These are phyloP conservation scores for Sebastes goodei DNA, from an alignment of 2,797 vertebrate genomes.

Conservation along the genomic window DNA sequence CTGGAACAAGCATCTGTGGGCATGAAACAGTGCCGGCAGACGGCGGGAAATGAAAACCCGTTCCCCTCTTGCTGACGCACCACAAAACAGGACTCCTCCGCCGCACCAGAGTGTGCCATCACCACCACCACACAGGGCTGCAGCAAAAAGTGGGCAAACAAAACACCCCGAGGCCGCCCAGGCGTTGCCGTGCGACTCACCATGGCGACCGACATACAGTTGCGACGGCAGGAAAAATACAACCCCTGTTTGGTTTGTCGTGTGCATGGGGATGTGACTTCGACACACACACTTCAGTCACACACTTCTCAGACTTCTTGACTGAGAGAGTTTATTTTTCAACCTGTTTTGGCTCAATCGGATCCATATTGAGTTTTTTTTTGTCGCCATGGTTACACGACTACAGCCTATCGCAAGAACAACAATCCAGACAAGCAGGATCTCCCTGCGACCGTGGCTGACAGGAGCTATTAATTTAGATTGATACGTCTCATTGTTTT, in stretches of 20 bases:
- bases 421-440: conserved; percentile 42
- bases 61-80: conserved; percentile 18
- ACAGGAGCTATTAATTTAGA: conserved; percentile 54
- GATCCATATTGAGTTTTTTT: conserved; percentile 23
- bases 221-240: conserved; percentile 56
- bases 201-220: conserved; percentile 63
- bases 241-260: conserved; percentile 20
- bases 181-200: conserved; percentile 55
- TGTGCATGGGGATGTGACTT: conserved; percentile 26
- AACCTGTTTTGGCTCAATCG: conserved; percentile 41
- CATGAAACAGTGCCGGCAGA: conserved; percentile 31
- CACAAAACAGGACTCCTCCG: conserved; percentile 27
- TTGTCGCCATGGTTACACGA: conserved; percentile 34
- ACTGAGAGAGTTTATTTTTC: conserved; percentile 27
- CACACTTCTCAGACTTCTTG: conserved; percentile 12
- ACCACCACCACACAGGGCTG: conserved; percentile 16
- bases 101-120: conserved; percentile 27
- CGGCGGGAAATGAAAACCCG: conserved; percentile 29
- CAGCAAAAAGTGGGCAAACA: conserved; percentile 53
- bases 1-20: conserved; percentile 69
- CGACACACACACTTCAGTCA: conserved; percentile 34
- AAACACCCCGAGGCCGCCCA: conserved; percentile 62
- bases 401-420: conserved; percentile 55
- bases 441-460: conserved; percentile 26
- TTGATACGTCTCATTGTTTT: conserved; percentile 76